Percentiles rank a stretch among this genome's conserved stretches.
These are phyloP conservation scores for Entelurus aequoreus DNA, from an alignment of 2,113 vertebrate species.

Conservation along the genomic window DNA sequence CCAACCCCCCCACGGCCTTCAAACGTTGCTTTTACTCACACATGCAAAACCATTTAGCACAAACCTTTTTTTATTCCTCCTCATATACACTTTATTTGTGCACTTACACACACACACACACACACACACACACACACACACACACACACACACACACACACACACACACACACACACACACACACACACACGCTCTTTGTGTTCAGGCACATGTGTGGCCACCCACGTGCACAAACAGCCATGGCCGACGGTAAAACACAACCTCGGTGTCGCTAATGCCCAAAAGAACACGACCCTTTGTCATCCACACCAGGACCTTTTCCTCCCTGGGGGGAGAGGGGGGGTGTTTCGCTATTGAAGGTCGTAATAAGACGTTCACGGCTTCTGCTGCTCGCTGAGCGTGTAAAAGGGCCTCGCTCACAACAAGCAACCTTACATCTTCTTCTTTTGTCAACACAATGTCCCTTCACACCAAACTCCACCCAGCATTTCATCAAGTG, in stretches of 20 bases:
- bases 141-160: conserved; percentile 12
- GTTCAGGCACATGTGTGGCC: conserved; percentile 36
- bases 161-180: conserved; percentile 22
- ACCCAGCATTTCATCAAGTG: too few species aligned
- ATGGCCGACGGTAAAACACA: conserved; percentile 53
- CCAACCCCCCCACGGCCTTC: conserved; percentile 13
- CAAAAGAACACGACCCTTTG: conserved; percentile 52
- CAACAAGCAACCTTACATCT: conserved; percentile 27
- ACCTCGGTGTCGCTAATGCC: conserved; percentile 36
- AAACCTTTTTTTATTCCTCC: conserved; percentile 30
- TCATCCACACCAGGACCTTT: conserved; percentile 43
- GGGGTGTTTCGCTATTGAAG: conserved; percentile 26
- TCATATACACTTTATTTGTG: conserved; percentile 1
- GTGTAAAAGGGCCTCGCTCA: conserved; percentile 26
- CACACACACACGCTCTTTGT: conserved; percentile 13
- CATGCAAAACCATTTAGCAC: conserved; percentile 38
- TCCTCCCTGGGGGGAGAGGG: conserved; percentile 17
- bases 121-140: conserved; percentile 12
- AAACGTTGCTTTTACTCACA: conserved; percentile 9
- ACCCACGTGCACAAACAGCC: conserved; percentile 57
- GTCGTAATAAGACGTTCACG: conserved; percentile 42
- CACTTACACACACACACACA: conserved; percentile 26
- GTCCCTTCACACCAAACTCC: not conserved
- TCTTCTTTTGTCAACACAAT: conserved; percentile 29
- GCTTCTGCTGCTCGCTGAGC: conserved; percentile 26